Conservation (phyloP, 1,140 invertebrate species). For the Aphelinus atriplicis region DNA sequence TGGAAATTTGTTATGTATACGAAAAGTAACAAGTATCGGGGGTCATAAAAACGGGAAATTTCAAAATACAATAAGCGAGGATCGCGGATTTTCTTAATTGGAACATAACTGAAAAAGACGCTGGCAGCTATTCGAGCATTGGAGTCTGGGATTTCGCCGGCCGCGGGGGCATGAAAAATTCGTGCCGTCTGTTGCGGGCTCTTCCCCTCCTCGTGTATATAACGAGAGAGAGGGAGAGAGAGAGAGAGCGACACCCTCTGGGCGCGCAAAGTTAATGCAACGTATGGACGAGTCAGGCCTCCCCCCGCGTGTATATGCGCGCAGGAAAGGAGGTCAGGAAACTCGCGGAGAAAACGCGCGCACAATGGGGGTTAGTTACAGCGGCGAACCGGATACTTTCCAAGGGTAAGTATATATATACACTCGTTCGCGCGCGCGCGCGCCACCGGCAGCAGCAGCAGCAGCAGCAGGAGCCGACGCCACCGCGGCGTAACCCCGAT, state of each 20-base stretch:
- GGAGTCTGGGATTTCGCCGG: too few species aligned
- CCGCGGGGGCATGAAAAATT: too few species aligned
- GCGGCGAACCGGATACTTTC: constrained; percentile 43
- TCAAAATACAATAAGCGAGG: too few species aligned
- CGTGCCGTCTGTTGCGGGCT: not conserved
- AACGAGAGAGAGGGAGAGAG: not conserved
- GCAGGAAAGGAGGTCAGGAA: constrained; percentile 34
- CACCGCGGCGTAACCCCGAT: constrained; percentile 41
- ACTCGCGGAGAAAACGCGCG: constrained; percentile 33
- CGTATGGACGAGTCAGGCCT: not conserved
- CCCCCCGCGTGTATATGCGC: not conserved
- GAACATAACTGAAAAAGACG: too few species aligned
- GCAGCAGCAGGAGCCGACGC: not conserved
- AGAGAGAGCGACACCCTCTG: not conserved
- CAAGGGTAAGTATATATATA: constrained; percentile 24
- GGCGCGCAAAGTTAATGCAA: too few species aligned
- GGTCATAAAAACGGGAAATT: too few species aligned
- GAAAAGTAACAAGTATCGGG: too few species aligned
- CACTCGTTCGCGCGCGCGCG: constrained; percentile 22
- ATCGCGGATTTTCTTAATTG: too few species aligned
- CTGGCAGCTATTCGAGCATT: too few species aligned
- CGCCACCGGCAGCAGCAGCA: not conserved
- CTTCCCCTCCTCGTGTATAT: not conserved
- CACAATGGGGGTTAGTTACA: constrained; percentile 45
- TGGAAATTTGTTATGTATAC: too few species aligned